Evolutionary conservation across 2,113 vertebrate species (phyloP).

Genomic region (Apeltes quadracus): DNA sequence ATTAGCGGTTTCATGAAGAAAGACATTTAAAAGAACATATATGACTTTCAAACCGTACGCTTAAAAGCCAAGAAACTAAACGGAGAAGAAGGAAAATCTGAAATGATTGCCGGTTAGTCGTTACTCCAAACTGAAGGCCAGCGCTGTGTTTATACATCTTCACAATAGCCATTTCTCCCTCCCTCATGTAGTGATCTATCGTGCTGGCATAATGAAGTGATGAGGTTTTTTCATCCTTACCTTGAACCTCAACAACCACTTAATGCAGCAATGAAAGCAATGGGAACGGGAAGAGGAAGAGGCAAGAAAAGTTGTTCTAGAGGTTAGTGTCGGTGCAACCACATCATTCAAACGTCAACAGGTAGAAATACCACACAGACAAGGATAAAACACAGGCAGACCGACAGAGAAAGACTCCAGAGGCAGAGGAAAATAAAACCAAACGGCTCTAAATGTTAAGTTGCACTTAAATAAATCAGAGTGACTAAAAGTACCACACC

Average conservation of each 20-base stretch:
- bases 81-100: no score
- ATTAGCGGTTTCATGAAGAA: no score
- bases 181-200: not conserved
- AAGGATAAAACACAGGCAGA: not conserved
- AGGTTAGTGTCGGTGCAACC: conserved; percentile 80
- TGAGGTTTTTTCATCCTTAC: conserved; percentile 82
- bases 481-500: not conserved
- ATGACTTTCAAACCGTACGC: no score
- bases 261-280: conserved; percentile 85
- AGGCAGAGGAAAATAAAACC: not conserved
- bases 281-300: conserved; percentile 87
- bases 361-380: not conserved
- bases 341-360: conserved; percentile 32
- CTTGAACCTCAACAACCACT: conserved; percentile 99
- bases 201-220: not conserved
- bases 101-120: no score
- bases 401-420: not conserved
- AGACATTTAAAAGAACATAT: no score
- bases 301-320: conserved; percentile 81
- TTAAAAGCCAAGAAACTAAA: no score
- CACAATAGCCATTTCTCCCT: not conserved
- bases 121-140: no score
- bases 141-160: no score
- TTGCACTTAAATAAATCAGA: conserved; percentile 10
- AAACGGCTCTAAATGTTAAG: not conserved